These are phyloP conservation scores for Parambassis ranga DNA, from an alignment of 2,797 vertebrate genomes.

Conservation along the genomic window DNA sequence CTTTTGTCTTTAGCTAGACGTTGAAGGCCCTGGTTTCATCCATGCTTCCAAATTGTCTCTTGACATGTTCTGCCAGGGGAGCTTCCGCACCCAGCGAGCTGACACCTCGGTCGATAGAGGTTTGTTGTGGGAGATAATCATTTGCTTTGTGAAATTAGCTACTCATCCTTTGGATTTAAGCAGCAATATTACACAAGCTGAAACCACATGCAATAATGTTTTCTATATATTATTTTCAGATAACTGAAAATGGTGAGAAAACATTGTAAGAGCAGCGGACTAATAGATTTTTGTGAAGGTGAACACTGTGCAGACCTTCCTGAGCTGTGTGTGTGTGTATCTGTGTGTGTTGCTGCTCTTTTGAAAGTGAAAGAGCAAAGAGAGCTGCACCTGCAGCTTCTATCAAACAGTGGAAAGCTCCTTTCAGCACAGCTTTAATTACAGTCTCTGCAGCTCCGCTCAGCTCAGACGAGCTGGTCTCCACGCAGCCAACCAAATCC, in stretches of 20 bases:
- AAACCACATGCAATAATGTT: not conserved
- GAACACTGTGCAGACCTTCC: not conserved
- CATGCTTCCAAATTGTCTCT: too few relatives aligned
- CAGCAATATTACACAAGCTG: not conserved
- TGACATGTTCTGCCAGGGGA: too few relatives aligned
- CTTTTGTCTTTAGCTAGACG: too few relatives aligned
- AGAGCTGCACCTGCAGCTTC: slow-evolving; percentile 71
- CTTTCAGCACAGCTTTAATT: slow-evolving; percentile 78
- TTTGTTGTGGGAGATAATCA: too few relatives aligned
- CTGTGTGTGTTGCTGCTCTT: slow-evolving; percentile 18
- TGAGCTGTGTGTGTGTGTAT: not conserved
- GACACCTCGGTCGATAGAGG: too few relatives aligned
- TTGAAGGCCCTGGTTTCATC: too few relatives aligned
- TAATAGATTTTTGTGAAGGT: slow-evolving; percentile 1
- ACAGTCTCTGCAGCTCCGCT: slow-evolving; percentile 58
- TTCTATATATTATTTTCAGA: not conserved
- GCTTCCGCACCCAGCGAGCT: too few relatives aligned
- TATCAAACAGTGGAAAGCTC: slow-evolving; percentile 69
- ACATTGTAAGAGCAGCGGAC: not conserved
- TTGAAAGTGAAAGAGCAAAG: slow-evolving; percentile 57
- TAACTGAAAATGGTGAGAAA: slow-evolving; percentile 9
- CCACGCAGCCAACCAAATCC: slow-evolving; percentile 54
- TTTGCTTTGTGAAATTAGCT: too few relatives aligned
- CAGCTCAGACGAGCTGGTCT: slow-evolving; percentile 56
- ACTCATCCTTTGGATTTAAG: too few relatives aligned